These are phyloP conservation scores for Plestiodon gilberti DNA, from an alignment of 2,113 vertebrate species.

Conservation along the genomic window DNA sequence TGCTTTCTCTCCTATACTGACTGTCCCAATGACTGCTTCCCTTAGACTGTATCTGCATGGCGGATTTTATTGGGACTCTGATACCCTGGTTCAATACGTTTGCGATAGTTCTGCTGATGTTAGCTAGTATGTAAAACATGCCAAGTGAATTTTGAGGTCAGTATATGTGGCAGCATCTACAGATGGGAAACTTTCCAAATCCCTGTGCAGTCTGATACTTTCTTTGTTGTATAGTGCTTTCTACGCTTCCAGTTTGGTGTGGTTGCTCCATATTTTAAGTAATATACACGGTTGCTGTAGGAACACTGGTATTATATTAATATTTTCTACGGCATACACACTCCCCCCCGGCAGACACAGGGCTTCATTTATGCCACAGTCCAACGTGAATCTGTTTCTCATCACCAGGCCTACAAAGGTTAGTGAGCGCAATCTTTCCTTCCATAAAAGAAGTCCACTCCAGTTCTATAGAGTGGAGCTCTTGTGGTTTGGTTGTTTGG, in stretches of 20 bases:
- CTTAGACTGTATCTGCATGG: neutral
- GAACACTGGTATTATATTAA: neutral
- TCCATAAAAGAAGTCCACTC: no score
- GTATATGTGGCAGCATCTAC: neutral
- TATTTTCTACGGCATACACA: neutral
- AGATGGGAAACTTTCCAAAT: neutral
- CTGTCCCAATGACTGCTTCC: neutral
- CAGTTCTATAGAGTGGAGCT: no score
- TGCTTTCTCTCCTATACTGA: neutral
- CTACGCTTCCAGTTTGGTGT: neutral
- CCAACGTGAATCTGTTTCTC: no score
- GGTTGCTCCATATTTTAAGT: neutral
- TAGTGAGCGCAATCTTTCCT: no score
- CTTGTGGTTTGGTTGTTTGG: no score
- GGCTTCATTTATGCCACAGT: no score
- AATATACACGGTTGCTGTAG: neutral
- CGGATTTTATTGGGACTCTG: neutral
- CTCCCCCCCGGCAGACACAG: no score
- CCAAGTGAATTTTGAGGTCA: neutral
- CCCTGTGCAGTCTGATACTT: neutral
- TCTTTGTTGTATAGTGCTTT: neutral
- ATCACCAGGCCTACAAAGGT: no score
- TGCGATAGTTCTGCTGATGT: neutral
- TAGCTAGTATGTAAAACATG: neutral
- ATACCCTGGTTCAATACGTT: neutral